Conservation (phyloP, 2,888 invertebrate species). For the Aspidiotus rigidus region DNA sequence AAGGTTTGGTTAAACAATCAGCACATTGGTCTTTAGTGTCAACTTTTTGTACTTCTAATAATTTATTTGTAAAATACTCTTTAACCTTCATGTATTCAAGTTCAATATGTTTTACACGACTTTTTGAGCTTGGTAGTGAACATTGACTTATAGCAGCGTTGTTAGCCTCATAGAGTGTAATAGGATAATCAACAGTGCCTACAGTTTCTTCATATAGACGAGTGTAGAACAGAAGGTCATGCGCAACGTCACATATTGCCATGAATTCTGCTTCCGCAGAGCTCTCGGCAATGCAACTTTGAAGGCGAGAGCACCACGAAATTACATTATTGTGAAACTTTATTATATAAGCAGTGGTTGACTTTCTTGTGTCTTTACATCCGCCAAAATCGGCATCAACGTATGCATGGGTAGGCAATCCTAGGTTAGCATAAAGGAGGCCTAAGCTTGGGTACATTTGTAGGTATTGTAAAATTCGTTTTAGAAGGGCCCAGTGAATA, state of each 20-base stretch:
- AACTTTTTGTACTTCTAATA: neutral
- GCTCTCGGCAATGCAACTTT: slow-evolving; percentile 21
- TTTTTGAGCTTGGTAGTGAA: neutral
- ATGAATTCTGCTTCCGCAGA: slow-evolving; percentile 40
- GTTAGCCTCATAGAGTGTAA: neutral
- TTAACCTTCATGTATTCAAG: neutral
- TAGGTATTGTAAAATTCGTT: slow-evolving; percentile 17
- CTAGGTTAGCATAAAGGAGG: slow-evolving; percentile 22
- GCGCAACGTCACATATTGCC: slow-evolving; percentile 34
- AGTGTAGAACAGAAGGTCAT: slow-evolving; percentile 8
- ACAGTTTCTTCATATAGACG: slow-evolving; percentile 13
- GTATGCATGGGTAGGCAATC: slow-evolving; percentile 33
- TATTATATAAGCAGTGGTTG: slow-evolving; percentile 38
- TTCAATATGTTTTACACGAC: neutral
- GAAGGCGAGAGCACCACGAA: slow-evolving; percentile 35
- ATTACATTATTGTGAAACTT: slow-evolving; percentile 36
- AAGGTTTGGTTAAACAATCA: neutral
- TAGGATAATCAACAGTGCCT: neutral
- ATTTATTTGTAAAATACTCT: neutral
- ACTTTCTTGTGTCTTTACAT: slow-evolving; percentile 36
- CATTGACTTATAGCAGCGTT: neutral
- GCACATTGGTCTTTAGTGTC: neutral
- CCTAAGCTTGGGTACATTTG: neutral
- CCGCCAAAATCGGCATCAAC: slow-evolving; percentile 38
- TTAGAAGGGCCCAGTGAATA: slow-evolving; percentile 37